Evolutionary conservation across 2,797 vertebrate genomes (phyloP), one percentile per base, ranked within the genome.

Genomic region (Parauchenoglanis punctatus): DNA sequence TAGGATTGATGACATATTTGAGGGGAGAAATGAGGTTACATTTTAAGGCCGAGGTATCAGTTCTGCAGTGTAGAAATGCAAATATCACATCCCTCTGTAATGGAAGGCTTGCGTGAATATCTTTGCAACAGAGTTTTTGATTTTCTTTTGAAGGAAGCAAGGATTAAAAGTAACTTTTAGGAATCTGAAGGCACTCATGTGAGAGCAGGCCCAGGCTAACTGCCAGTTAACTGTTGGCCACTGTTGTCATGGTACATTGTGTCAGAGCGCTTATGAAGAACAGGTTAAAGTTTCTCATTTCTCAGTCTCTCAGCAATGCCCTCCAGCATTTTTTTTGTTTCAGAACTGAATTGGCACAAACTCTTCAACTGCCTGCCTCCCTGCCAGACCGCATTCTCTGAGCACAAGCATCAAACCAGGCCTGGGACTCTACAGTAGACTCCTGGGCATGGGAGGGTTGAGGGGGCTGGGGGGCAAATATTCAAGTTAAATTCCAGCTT

Each of bases 271-370:
- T 86, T 85, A 87, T 91, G 88, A 89, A 91, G 92, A 91, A 92
- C 93, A 92, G 91, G 89, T 85, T 85, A 78, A 90, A 63, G 58
- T 92, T 91, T 93, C 88, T 88, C 82, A 93, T 83, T 91, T 94
- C 91, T 93, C 90, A 40, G 40, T 95, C 92, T 92, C 89, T 93
- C 91, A 92, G 87, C 81, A 61, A 92, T 93, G 91, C 94, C 93
- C 93, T 93, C 88, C 90, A 94, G 94, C 93, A 67, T 92, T 91
- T 87, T 61, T 65, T 77, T 67, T 86, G 87, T 84, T 54, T 86
- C 75, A 88, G 67, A 86, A 84, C 56, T 84, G 44, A 56, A 52
- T 65, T 89, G 87, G 76, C 87, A 88, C 81, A 73, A 78, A 73
- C 59, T 78, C 81, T 40, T 49, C 54, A 72, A 61, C 31, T n/a